Conservation (phyloP, 2,888 invertebrate species). For the Nasonovia ribisnigri region DNA sequence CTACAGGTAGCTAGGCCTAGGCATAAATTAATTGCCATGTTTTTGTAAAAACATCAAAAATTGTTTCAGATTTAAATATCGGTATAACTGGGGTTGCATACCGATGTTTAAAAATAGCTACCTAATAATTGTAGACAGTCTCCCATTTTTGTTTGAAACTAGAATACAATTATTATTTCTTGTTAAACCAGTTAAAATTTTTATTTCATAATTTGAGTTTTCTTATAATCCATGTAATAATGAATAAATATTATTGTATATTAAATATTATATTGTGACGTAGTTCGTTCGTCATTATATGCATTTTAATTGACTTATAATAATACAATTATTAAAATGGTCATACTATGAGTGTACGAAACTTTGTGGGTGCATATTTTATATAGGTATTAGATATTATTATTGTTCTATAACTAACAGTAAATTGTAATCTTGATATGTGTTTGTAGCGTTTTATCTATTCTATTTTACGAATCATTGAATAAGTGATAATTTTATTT, state of each 20-base stretch:
- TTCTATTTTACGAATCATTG: slow-evolving; percentile 24
- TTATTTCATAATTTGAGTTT: neutral
- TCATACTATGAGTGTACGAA: neutral
- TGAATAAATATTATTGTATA: neutral
- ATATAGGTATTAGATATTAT: too few relatives aligned
- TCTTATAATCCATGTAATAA: neutral
- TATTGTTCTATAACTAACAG: neutral
- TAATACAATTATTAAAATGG: neutral
- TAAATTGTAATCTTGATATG: neutral
- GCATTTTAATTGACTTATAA: neutral
- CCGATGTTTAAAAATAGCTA: neutral
- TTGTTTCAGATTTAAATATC: neutral
- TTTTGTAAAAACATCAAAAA: neutral
- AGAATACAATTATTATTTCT: neutral
- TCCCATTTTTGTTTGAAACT: neutral
- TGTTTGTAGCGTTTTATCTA: neutral
- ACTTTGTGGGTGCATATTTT: neutral
- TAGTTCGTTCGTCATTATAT: neutral
- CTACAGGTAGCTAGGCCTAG: too few relatives aligned
- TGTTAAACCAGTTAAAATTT: neutral
- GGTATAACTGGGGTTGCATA: neutral
- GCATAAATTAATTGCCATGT: neutral
- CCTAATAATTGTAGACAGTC: neutral
- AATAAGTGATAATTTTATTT: neutral
- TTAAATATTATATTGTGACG: neutral